A percentile compares a stretch with the other conserved stretches of the same genome.
phyloP scores from a whole-genome alignment of 2,888 invertebrate genomes.

The Dioctria linearis region DNA sequence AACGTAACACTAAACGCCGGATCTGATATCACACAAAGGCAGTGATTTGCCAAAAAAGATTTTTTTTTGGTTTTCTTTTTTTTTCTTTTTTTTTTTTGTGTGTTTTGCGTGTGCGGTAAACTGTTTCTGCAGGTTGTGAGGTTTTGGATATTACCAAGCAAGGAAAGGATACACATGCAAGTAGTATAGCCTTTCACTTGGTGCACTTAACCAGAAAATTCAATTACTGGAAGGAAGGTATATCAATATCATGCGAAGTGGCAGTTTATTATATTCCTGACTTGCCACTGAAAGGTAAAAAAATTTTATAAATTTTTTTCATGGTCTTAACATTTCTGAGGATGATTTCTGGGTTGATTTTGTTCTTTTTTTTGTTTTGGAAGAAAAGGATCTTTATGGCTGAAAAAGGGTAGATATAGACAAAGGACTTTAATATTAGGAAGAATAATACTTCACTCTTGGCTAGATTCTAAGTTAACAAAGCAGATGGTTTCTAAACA shows the following conservation, averaged over 20 bases:
- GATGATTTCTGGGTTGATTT: too few relatives aligned
- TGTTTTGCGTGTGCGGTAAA: slow-evolving; percentile 33
- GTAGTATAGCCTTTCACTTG: slow-evolving; percentile 36
- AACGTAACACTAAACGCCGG: slow-evolving; percentile 55
- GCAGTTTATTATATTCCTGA: slow-evolving; percentile 53
- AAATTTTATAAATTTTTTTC: slow-evolving; percentile 38
- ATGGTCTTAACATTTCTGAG: slow-evolving; percentile 14
- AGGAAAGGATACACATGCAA: slow-evolving; percentile 15
- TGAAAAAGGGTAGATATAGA: too few relatives aligned
- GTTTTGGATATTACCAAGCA: slow-evolving; percentile 38
- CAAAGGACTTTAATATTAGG: too few relatives aligned
- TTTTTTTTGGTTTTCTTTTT: neutral
- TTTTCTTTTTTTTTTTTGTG: neutral
- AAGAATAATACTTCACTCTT: too few relatives aligned
- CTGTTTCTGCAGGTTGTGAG: slow-evolving; percentile 34
- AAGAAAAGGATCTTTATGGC: too few relatives aligned
- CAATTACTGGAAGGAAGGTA: slow-evolving; percentile 46
- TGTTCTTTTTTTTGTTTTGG: too few relatives aligned
- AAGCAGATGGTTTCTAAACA: too few relatives aligned
- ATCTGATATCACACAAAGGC: slow-evolving; percentile 56
- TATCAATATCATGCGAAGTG: slow-evolving; percentile 56
- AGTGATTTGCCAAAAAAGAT: slow-evolving; percentile 56
- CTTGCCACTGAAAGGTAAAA: slow-evolving; percentile 53
- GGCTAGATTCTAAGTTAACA: too few relatives aligned
- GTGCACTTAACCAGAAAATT: slow-evolving; percentile 56